Evolutionary conservation across 2,888 invertebrate species (phyloP).

Genomic region (Chymomyza fuscimana): DNA sequence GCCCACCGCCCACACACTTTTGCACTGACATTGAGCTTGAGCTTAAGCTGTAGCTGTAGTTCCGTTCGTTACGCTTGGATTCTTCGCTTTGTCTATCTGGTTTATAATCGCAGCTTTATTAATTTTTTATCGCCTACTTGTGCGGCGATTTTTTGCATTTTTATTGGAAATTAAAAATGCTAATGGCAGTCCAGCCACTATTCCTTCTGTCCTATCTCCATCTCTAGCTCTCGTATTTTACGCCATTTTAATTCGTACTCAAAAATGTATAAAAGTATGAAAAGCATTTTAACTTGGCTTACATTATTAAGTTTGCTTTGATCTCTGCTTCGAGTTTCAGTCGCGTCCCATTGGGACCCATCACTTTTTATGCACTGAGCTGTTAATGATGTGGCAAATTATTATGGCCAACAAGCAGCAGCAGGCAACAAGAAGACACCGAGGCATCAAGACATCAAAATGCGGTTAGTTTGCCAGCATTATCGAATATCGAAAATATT

Average conservation of each 20-base stretch:
- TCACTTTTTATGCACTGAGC: constrained; percentile 63
- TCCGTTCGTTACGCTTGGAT: constrained; percentile 22
- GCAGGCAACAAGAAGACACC: background rate
- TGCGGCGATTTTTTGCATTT: constrained; percentile 70
- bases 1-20: background rate
- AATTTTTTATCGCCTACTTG: constrained; percentile 73
- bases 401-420: constrained; percentile 26
- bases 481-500: constrained; percentile 39
- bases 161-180: constrained; percentile 74
- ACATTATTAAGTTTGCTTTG: constrained; percentile 65
- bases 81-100: constrained; percentile 7
- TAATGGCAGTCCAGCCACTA: constrained; percentile 53
- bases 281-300: constrained; percentile 16
- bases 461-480: constrained; percentile 13
- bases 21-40: constrained; percentile 43
- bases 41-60: constrained; percentile 6
- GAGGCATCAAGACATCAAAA: background rate
- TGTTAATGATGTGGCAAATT: constrained; percentile 75
- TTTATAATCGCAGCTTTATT: constrained; percentile 72
- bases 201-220: constrained; percentile 21
- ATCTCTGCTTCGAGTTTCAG: constrained; percentile 38
- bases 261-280: constrained; percentile 42
- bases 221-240: constrained; percentile 37
- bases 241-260: constrained; percentile 66
- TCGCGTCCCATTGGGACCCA: constrained; percentile 20